Evolutionary conservation across 2,797 vertebrate genomes (phyloP).

Genomic region (Lithobates sylvaticus): DNA sequence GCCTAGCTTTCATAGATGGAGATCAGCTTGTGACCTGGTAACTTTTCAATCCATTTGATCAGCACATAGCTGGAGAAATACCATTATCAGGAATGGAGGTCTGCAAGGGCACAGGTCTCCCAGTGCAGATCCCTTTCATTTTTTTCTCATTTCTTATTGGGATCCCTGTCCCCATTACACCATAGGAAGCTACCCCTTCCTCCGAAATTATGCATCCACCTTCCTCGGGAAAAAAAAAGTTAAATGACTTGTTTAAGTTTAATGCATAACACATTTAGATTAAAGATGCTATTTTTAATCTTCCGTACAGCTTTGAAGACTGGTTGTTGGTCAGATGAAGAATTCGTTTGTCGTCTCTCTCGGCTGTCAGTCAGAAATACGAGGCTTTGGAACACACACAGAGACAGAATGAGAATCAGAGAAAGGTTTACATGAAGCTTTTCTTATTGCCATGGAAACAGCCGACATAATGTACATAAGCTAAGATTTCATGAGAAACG

Average conservation of each 20-base stretch:
- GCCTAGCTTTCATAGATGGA: not conserved
- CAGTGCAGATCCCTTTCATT: no score
- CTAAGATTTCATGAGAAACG: slow-evolving; percentile 39
- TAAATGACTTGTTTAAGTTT: not conserved
- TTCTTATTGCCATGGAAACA: slow-evolving; percentile 59
- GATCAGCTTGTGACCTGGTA: no score
- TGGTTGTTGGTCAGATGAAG: not conserved
- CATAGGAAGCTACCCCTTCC: not conserved
- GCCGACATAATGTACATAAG: slow-evolving; percentile 43
- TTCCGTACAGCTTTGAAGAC: not conserved
- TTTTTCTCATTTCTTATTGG: no score
- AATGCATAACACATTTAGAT: not conserved
- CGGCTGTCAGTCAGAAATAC: slow-evolving; percentile 22
- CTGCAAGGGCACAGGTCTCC: not conserved
- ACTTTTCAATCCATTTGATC: no score
- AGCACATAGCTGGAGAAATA: not conserved
- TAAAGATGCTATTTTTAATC: not conserved
- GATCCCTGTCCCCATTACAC: no score
- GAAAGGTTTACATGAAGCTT: slow-evolving; percentile 51
- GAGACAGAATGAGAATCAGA: slow-evolving; percentile 35
- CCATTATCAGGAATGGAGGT: not conserved
- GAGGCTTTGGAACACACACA: slow-evolving; percentile 5
- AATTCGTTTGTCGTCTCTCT: not conserved
- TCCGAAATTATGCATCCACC: no score
- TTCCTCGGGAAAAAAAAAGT: no score